Base-by-base conservation (phyloP, 2,797 vertebrate species). In the Oceanodroma leucorhoa region DNA sequence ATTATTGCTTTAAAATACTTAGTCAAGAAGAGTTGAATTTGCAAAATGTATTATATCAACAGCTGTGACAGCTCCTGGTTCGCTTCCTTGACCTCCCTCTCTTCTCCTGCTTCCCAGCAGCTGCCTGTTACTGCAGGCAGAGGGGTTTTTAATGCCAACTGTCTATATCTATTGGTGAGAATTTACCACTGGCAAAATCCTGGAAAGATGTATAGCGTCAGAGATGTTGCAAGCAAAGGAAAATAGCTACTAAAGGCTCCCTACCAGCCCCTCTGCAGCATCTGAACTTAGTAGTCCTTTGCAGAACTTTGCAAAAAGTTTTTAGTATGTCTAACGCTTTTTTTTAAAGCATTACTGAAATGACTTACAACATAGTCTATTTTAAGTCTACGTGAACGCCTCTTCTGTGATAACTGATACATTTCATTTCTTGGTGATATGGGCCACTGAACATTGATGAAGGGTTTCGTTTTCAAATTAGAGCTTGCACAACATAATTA, bases 401-500 rank as follows among this genome's bases (percentile, higher is more conserved):
- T 89, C 51, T 91, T 95, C 75, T 82, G 41, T 77, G 71, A 72
- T 82, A 94, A 90, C 66, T 78, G 80, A 89, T 94, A 87, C n/a
- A 48, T 95, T 97, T 97, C 87, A 96, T 97, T 96, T 95, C 38
- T 93, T 93, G 83, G 94, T 95, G 82, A 83, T 93, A 76, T 8
- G 23, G 95, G 62, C 90, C 84, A 88, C 60, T 79, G 85, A 97
- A 92, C 91, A 60, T 69, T 93, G 90, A 94, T 90, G 92, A 95
- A 95, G 77, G 41, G 26, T 87, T 97, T 97, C 24, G 13, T 97
- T 90, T 96, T 95, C 85, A 97, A 97, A 96, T 94, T 89, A 91
- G 67, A 96, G 91, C 22, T 96, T 95, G 75, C 22, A 40, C 41
- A 97, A 87, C 79, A 87, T 79, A 97, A 97, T 98, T 97, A 97